phyloP scores from a whole-genome alignment of 2,113 vertebrate species.

The Erythrocercus mccallii region DNA sequence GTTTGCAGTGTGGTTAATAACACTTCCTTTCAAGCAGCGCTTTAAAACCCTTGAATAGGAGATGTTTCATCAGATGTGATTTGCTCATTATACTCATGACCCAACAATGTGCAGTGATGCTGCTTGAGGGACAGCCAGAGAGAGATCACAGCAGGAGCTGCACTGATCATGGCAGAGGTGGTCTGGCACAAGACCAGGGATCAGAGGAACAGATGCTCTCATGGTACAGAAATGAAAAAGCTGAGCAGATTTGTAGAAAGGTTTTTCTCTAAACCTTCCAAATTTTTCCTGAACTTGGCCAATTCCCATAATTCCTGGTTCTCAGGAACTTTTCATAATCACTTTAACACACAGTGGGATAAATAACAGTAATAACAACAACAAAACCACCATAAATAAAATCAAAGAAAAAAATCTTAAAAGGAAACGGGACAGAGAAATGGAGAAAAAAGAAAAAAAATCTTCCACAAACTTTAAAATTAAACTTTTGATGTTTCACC shows the following conservation, averaged over 20 bases:
- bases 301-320: background rate
- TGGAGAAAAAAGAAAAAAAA: background rate
- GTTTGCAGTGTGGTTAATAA: slow-evolving; percentile 11
- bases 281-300: background rate
- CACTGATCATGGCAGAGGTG: background rate
- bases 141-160: background rate
- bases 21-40: slow-evolving; percentile 7
- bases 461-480: background rate
- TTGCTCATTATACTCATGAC: background rate
- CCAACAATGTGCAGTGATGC: background rate
- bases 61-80: background rate
- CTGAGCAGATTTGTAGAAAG: background rate
- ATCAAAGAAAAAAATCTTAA: background rate
- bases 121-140: background rate
- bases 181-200: background rate
- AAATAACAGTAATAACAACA: background rate
- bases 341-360: background rate
- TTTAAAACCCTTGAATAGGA: background rate
- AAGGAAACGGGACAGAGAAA: background rate
- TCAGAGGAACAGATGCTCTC: background rate
- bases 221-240: background rate
- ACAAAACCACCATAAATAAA: background rate
- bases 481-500: slow-evolving; percentile 71
- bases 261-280: background rate
- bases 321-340: background rate